These are phyloP conservation scores for Prorops nasuta DNA, from an alignment of 1,140 invertebrate genomes.

Conservation along the genomic window DNA sequence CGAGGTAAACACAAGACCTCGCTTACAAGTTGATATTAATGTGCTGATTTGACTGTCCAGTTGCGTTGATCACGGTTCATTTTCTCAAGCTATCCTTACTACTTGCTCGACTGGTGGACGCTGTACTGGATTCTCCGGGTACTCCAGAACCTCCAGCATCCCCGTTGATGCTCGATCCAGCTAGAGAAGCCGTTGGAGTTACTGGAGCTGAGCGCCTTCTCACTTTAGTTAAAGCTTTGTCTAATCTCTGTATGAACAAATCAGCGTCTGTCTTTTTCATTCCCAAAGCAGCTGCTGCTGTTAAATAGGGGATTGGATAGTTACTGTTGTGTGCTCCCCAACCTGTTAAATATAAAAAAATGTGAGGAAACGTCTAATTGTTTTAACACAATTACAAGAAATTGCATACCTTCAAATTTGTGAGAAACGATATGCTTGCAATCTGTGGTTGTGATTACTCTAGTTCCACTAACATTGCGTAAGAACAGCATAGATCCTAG, in stretches of 20 bases:
- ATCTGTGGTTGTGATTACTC: slow-evolving; percentile 62
- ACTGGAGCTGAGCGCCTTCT: slow-evolving; percentile 56
- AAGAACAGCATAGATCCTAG: slow-evolving; percentile 75
- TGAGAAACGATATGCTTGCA: slow-evolving; percentile 60
- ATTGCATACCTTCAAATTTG: slow-evolving; percentile 60
- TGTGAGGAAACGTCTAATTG: slow-evolving; percentile 5
- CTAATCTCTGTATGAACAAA: slow-evolving; percentile 64
- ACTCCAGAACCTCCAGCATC: slow-evolving; percentile 45
- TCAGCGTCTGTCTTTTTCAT: slow-evolving; percentile 68
- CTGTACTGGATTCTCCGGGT: slow-evolving; percentile 52
- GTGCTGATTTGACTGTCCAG: slow-evolving; percentile 53
- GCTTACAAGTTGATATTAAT: slow-evolving; percentile 46
- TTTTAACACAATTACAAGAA: neutral
- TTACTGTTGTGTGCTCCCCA: slow-evolving; percentile 70
- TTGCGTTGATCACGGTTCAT: slow-evolving; percentile 56
- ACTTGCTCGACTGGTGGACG: slow-evolving; percentile 59
- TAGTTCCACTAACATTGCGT: slow-evolving; percentile 69
- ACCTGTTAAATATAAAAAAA: slow-evolving; percentile 45
- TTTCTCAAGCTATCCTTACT: slow-evolving; percentile 61
- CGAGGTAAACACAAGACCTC: slow-evolving; percentile 8
- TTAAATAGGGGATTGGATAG: slow-evolving; percentile 67
- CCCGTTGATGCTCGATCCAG: slow-evolving; percentile 50
- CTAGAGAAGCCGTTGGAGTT: slow-evolving; percentile 54
- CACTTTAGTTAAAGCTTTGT: slow-evolving; percentile 60
- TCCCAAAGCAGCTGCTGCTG: slow-evolving; percentile 71